Base-by-base conservation (phyloP, 2,113 vertebrate genomes). In the Dromas ardeola region DNA sequence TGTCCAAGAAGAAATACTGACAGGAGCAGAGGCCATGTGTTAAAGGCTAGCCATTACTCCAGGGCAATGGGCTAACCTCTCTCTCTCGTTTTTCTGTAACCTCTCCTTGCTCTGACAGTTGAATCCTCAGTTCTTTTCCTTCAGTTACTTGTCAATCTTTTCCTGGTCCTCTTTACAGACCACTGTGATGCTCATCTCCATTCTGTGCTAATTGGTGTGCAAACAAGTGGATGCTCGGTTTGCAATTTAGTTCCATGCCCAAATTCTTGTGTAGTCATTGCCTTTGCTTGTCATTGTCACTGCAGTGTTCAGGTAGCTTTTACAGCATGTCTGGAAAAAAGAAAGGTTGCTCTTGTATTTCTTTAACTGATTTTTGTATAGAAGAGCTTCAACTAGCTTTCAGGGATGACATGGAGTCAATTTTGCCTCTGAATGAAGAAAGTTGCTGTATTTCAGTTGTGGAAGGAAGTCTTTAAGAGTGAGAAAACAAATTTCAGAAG, bases 1-100 rank as follows among this genome's bases (percentile, higher is more conserved):
- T 98, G 97, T 97, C 97, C 94, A 47, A 30, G 92, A 96, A 97
- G 97, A 98, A 97, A 97, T 97, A 98, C 92, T 97, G 97, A 96
- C 95, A 96, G 81, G 91, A 85, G 58, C 83, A 97, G 89, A 96
- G 96, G 95, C 94, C 93, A 53, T 80, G 85, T 90, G 94, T 96
- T 93, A 95, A 94, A 95, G 95, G 95, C 84, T 72, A 85, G 36
- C 86, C 62, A 85, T 97, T 81, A 89, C 92, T 94, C 55, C 42
- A 65, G 73, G 36, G 71, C 59, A 93, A 90, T 52, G 92, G 96
- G 76, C 90, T 97, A 90, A 90, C 90, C 82, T 63, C 76, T 93
- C 58, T 73, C 49, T 71, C 22, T 55, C 5, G 5, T 63, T 74
- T 83, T 82, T 73, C 79, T 59, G 47, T 81, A 93, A 94, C 88